Base-by-base conservation (phyloP, 2,113 vertebrate genomes). In the Rhagologus leucostigma region DNA sequence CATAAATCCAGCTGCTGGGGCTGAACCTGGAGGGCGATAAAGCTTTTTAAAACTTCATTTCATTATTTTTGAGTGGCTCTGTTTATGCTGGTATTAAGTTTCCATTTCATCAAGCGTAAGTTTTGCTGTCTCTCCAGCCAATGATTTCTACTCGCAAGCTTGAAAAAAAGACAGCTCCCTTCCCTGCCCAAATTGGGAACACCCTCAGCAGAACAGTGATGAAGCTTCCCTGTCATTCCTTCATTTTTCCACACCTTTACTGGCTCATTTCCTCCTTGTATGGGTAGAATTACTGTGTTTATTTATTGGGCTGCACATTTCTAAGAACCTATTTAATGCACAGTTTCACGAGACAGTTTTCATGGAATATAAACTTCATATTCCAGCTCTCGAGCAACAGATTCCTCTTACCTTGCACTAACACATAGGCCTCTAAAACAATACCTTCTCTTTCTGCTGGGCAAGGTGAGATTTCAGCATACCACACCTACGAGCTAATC, bases 41-140 rank as follows among this genome's bases (percentile, higher is more conserved):
- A 96, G 65, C 78, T 91, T 94, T 90, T 95, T 84, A 93, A 90
- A 97, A 88, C 46, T 71, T 74, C 90, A 88, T 90, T 96, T 90
- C 71, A 71, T 89, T 95, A 94, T 92, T 93, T 93, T 87, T 89
- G 44, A 92, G 86, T 82, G 80, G 14, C 47, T 90, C 83, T 93
- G 69, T 96, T 96, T 92, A 94, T 82, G 83, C 65, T 75, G 53
- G 59, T 7, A 76, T 96, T 96, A 86, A 75, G 84, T 90, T 89
- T 89, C 80, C 53, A 89, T 93, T 93, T 82, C 90, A 80, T 79
- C 85, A 74, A 65, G 83, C 16, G 1, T 42, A 83, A 67, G 42
- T 95, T 87, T 71, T 90, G 70, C 62, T 56, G 63, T 32, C 84
- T 81, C 64, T 71, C 52, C 64, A 86, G 84, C 37, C 56, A 33